phyloP scores from a whole-genome alignment of 2,113 vertebrate species.

The Pteropus alecto region DNA sequence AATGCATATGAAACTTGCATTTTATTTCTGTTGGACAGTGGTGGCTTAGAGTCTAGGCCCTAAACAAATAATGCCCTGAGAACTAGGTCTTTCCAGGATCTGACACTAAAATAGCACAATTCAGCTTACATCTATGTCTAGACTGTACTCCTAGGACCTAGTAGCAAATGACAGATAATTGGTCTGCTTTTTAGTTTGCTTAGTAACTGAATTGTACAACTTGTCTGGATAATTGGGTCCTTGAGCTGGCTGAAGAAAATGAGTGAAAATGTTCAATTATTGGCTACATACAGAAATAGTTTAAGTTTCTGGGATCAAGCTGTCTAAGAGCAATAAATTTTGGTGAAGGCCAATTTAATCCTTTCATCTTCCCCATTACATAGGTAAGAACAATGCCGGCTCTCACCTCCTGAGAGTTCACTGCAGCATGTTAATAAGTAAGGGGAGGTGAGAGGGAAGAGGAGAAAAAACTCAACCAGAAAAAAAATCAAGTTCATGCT shows the following conservation, averaged over 20 bases:
- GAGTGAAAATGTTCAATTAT: slow-evolving; percentile 5
- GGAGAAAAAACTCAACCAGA: not conserved
- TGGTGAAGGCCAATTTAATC: not conserved
- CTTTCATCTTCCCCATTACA: not conserved
- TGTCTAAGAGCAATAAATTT: not conserved
- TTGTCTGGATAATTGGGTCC: slow-evolving; percentile 33
- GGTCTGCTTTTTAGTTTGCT: not conserved
- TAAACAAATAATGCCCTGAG: not conserved
- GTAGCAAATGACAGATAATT: not conserved
- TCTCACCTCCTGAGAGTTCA: not conserved
- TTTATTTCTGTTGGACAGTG: slow-evolving; percentile 2
- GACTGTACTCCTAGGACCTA: not conserved
- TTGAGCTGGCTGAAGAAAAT: slow-evolving; percentile 37
- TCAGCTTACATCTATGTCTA: not conserved
- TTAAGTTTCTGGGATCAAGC: not conserved
- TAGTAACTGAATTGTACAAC: not conserved
- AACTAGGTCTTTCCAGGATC: not conserved
- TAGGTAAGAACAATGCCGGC: not conserved
- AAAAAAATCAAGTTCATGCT: not conserved
- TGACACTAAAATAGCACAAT: not conserved
- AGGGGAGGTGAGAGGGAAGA: not conserved
- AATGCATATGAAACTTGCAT: not conserved
- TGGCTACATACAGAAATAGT: not conserved
- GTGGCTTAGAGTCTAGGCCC: not conserved
- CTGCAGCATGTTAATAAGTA: not conserved